Evolutionary conservation across 2,888 invertebrate species (phyloP), one percentile per base, ranked within the genome.

Genomic region (Periphyllus acericola): DNA sequence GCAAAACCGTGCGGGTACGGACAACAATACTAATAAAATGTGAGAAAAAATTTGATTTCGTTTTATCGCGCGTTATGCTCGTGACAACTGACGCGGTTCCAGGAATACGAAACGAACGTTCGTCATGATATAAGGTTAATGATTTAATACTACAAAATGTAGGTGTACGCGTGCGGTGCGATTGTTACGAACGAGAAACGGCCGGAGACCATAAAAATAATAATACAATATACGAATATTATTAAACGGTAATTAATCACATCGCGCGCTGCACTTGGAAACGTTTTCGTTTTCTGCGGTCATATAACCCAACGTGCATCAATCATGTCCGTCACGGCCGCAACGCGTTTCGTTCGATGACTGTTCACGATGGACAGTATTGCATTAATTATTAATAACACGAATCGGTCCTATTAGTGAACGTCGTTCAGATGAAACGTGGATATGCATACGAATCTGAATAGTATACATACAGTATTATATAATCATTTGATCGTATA

Each of bases 221-320:
- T n/a, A n/a, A n/a, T n/a, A n/a, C n/a, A 8, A 46, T 3, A 46
- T 46, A 1, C 11, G 14, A 46, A 80, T 14, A 36, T 66, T 14
- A 36, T 66, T 19, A 80, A 66, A 60, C 25, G 66, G 34, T 29
- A 80, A 80, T 80, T 80, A 80, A 80, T 80, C 80, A 66, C 8
- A 6, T 21, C 3, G 14, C 60, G 19, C 60, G 60, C n/a, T n/a
- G n/a, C 60, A 21, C 25, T 60, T 6, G 21, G 60, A 25, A 60
- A 60, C 60, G 60, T 60, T 60, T 60, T 46, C 14, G 46, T 46
- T 46, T 46, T 46, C 46, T 46, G 11, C 14, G 14, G 46, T 11
- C 14, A 14, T 14, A 14, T 11, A 46, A 46, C 40, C 40, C 40
- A 14, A 2, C 46, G 46, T 29, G n/a, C 80, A 80, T 80, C 55